These are phyloP conservation scores for Sitta carolinensis DNA, from an alignment of 2,797 vertebrate species.

Conservation along the genomic window DNA sequence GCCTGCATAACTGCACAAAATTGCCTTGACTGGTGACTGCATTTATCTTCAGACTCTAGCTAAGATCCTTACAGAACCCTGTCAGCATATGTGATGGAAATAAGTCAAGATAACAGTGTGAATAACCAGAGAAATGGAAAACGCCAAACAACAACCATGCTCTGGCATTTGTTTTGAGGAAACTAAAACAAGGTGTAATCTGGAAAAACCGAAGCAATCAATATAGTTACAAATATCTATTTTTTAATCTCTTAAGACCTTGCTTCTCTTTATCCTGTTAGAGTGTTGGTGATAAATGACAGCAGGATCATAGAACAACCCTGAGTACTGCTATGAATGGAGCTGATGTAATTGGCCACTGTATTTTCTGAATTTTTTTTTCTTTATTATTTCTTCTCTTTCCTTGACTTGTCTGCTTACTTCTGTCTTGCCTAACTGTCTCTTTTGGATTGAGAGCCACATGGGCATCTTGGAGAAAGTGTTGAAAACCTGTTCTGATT, in stretches of 20 bases:
- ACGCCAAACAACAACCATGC: neutral
- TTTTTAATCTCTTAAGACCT: neutral
- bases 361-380: neutral
- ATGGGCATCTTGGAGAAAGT: neutral
- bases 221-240: neutral
- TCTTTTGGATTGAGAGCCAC: neutral
- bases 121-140: slow-evolving; percentile 10
- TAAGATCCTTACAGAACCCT: neutral
- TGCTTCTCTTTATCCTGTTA: neutral
- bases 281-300: neutral
- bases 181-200: neutral
- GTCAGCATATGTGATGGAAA: neutral
- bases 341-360: neutral
- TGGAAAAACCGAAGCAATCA: neutral
- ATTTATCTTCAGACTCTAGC: neutral
- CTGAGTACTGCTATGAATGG: neutral
- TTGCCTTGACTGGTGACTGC: neutral
- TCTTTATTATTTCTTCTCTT: neutral
- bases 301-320: neutral
- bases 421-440: neutral
- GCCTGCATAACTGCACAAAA: neutral
- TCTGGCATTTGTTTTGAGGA: neutral
- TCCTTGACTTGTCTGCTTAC: neutral
- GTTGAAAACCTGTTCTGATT: neutral
- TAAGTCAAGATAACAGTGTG: neutral